These are phyloP conservation scores for Hydrozoanthus tunicans DNA, from an alignment of 64 coral and sea anemone genomes.

Conservation along the genomic window DNA sequence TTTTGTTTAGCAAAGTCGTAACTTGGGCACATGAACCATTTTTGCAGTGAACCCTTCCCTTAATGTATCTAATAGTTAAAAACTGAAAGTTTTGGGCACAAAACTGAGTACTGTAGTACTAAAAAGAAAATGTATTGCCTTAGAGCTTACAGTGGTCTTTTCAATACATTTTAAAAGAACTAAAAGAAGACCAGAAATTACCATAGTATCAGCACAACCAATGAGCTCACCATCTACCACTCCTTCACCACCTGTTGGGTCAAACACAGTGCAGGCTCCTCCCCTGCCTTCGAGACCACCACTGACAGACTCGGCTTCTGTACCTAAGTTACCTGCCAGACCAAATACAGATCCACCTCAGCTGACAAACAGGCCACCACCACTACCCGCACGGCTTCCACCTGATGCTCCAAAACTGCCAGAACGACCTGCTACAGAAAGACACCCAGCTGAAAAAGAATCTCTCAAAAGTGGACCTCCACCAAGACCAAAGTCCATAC, in stretches of 20 bases:
- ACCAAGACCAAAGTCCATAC: constrained; percentile 79
- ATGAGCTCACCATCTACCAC: constrained; percentile 57
- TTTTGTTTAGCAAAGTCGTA: too few relatives aligned
- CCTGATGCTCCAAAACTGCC: constrained; percentile 2
- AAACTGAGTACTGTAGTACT: too few relatives aligned
- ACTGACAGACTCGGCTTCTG: background rate
- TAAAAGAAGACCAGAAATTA: constrained; percentile 83
- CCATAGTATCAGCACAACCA: constrained; percentile 84
- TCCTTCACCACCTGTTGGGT: constrained; percentile 16
- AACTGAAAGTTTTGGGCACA: too few relatives aligned
- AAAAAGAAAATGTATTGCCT: too few relatives aligned
- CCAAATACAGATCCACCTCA: constrained; percentile 4
- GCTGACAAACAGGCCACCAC: constrained; percentile 32
- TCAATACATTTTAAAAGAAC: constrained; percentile 25
- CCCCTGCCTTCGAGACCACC: constrained; percentile 39
- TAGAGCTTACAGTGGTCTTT: too few relatives aligned
- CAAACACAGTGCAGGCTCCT: constrained; percentile 17
- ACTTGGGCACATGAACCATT: too few relatives aligned
- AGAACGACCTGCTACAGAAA: background rate
- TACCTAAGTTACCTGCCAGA: constrained; percentile 24
- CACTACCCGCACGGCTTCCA: constrained; percentile 1
- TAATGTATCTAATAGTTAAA: too few relatives aligned
- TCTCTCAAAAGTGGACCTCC: constrained; percentile 52
- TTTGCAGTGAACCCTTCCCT: too few relatives aligned
- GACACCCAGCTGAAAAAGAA: constrained; percentile 6